phyloP scores from a whole-genome alignment of 2,888 invertebrate species.

The Drosophila villosipedis region DNA sequence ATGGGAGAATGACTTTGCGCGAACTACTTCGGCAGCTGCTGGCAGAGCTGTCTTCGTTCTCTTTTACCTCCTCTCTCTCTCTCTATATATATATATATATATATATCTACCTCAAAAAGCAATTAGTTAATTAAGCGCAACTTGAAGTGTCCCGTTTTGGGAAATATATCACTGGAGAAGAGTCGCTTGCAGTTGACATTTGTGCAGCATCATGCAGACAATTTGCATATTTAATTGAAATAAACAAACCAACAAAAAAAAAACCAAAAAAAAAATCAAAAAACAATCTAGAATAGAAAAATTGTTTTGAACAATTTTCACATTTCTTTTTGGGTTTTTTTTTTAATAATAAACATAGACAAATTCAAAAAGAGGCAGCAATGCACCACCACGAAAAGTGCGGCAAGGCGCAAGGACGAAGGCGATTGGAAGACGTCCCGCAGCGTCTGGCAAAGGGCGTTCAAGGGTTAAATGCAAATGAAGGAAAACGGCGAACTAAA shows the following conservation, averaged over 20 bases:
- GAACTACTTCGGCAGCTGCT: not conserved
- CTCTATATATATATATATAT: too few species aligned
- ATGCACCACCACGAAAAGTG: slow-evolving; percentile 6
- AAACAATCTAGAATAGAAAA: slow-evolving; percentile 15
- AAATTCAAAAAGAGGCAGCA: slow-evolving; percentile 6
- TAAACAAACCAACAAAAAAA: slow-evolving; percentile 7
- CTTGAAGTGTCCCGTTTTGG: slow-evolving; percentile 59
- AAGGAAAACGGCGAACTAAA: slow-evolving; percentile 22
- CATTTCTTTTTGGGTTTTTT: slow-evolving; percentile 29
- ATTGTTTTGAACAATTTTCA: slow-evolving; percentile 54
- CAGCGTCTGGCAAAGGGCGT: slow-evolving; percentile 46
- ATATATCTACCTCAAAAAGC: slow-evolving; percentile 11
- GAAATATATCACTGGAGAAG: slow-evolving; percentile 49
- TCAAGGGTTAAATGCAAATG: slow-evolving; percentile 73
- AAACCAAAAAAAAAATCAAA: not conserved
- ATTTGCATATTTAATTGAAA: slow-evolving; percentile 79
- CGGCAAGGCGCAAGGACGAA: slow-evolving; percentile 20
- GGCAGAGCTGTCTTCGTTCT: not conserved
- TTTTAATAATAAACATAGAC: slow-evolving; percentile 54
- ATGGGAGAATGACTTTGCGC: slow-evolving; percentile 7
- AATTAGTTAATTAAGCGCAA: slow-evolving; percentile 75
- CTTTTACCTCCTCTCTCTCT: not conserved
- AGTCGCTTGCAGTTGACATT: slow-evolving; percentile 60
- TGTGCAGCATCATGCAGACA: slow-evolving; percentile 69
- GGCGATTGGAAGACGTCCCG: slow-evolving; percentile 47